Base-by-base conservation (phyloP, 2,888 invertebrate genomes). In the Eupithecia subfuscata region DNA sequence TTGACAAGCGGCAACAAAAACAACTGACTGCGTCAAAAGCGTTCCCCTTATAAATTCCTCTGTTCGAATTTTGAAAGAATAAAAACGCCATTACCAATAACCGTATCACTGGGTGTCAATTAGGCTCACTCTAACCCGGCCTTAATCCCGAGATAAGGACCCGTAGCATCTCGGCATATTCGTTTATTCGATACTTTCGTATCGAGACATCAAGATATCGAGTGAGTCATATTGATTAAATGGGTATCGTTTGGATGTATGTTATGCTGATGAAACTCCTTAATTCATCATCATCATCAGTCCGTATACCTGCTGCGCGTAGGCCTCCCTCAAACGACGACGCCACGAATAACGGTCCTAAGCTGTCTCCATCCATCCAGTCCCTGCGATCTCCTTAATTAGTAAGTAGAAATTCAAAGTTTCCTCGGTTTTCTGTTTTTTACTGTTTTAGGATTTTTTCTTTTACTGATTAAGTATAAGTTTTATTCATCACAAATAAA, bases 21-120 rank as follows among this genome's bases (percentile, higher is more conserved):
- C 52, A 56, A 37, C 60, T 34, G 70, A 52, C 69, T 45, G 60
- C 69, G 40, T 25, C 43, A 34, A 64, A 56, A 64, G 22, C 37
- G 40, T 22, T 68, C 30, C 52, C 30, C 52, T 48, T 71, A 73
- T 78, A 76, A 76, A 78, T 75, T 75, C 78, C 73, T 70, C 40
- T 40, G 65, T 67, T 67, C 37, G 37, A 70, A 48, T 45, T 70
- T 73, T 64, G 60, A 70, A 45, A 78, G 75, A 81, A 79, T 91
- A 89, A 92, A 92, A 92, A 88, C 81, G 83, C 91, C 88, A 92
- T 93, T 91, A 89, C 88, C 89, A 94, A 93, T 92, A 90, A 90
- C 89, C 88, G 87, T 94, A 94, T 94, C 93, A 90, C 87, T 82
- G 79, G 83, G 81, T 90, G 92, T 93, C 94, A 94, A 94, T 94